Conservation (phyloP, 1,140 invertebrate genomes). For the Sarcophaga bullata region DNA sequence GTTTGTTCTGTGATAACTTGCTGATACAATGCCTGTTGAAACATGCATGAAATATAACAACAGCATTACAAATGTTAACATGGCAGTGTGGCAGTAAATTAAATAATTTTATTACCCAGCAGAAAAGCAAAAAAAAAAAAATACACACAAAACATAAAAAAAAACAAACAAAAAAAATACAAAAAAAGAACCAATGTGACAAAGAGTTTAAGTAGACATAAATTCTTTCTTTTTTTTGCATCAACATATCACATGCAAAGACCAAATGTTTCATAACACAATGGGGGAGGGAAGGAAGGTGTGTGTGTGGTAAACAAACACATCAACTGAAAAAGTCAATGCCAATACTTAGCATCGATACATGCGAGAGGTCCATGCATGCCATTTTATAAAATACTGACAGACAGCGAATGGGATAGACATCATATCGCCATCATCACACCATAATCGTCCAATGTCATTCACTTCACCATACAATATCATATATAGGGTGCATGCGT, state of each 20-base stretch:
- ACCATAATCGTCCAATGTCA: slow-evolving; percentile 2
- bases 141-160: not conserved
- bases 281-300: too few species aligned
- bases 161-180: not conserved
- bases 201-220: too few species aligned
- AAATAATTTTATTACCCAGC: slow-evolving; percentile 24
- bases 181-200: not conserved
- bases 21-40: not conserved
- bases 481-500: not conserved
- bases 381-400: not conserved
- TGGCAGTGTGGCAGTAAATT: slow-evolving; percentile 16
- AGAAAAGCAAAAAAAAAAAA: not conserved
- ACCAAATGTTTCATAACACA: not conserved
- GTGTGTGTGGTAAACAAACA: too few species aligned
- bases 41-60: not conserved
- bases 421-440: not conserved
- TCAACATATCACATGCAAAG: not conserved
- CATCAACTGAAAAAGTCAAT: not conserved
- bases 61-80: not conserved
- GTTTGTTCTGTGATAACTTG: too few species aligned
- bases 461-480: slow-evolving; percentile 1
- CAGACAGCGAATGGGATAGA: not conserved
- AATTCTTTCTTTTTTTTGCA: too few species aligned
- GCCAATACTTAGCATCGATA: not conserved
- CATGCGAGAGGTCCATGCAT: not conserved